These are phyloP conservation scores for Crotophaga sulcirostris DNA, from an alignment of 2,113 vertebrate genomes.

Conservation along the genomic window DNA sequence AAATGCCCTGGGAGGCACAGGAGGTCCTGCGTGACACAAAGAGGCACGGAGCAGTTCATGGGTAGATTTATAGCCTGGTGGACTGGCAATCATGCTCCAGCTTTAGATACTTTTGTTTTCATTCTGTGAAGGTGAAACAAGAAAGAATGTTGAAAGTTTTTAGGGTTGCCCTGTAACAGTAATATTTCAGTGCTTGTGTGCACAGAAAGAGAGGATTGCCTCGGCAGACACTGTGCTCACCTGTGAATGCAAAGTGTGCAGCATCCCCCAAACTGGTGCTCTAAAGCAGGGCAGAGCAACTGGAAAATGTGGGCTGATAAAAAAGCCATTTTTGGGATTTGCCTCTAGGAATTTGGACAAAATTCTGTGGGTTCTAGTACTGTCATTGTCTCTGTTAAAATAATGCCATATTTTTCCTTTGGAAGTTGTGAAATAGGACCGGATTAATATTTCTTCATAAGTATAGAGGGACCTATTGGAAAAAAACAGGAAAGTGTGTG, in stretches of 20 bases:
- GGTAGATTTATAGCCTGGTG: background rate
- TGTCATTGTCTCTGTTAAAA: background rate
- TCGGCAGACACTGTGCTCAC: background rate
- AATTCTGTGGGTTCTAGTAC: background rate
- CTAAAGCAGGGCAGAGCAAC: background rate
- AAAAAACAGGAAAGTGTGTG: background rate
- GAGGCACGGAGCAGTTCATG: background rate
- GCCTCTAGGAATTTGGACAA: background rate
- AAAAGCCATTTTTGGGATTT: background rate
- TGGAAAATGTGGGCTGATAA: background rate
- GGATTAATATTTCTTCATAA: background rate
- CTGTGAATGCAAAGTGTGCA: background rate
- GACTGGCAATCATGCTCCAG: background rate
- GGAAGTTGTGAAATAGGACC: background rate
- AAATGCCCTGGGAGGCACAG: background rate
- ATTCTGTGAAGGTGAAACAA: background rate
- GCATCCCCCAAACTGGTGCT: background rate
- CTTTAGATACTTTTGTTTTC: background rate
- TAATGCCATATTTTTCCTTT: background rate
- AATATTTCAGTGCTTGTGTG: background rate
- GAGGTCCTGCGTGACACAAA: background rate
- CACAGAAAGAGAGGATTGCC: background rate
- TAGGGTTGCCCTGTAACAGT: background rate
- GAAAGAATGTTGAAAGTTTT: background rate
- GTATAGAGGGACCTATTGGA: background rate